Evolutionary conservation across 2,888 invertebrate species (phyloP).

Genomic region (Drosophila gaucha): DNA sequence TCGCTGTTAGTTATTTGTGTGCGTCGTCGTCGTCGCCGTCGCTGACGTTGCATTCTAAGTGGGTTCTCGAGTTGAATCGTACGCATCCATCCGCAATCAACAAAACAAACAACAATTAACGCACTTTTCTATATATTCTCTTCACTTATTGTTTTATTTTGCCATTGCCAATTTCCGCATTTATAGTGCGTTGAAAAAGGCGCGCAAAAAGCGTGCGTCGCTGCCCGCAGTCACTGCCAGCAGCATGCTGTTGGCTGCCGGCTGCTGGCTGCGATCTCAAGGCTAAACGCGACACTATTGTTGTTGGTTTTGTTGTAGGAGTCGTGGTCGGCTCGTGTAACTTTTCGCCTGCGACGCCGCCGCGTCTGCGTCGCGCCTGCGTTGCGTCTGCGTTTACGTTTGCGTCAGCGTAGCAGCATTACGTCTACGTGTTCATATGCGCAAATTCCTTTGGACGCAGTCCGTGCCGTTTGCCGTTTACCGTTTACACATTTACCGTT

Average conservation of each 20-base stretch:
- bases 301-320: constrained; percentile 15
- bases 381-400: constrained; percentile 13
- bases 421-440: constrained; percentile 72
- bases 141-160: neutral
- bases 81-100: constrained; percentile 26
- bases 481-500: constrained; percentile 22
- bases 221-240: constrained; percentile 27
- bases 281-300: constrained; percentile 46
- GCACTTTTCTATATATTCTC: neutral
- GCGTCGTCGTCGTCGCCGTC: constrained; percentile 63
- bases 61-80: constrained; percentile 32
- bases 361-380: constrained; percentile 39
- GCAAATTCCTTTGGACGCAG: constrained; percentile 64
- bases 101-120: constrained; percentile 32
- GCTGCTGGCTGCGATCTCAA: constrained; percentile 47
- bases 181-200: constrained; percentile 30
- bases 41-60: constrained; percentile 71
- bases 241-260: constrained; percentile 2
- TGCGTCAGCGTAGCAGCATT: constrained; percentile 36
- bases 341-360: constrained; percentile 31
- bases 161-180: constrained; percentile 17
- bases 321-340: constrained; percentile 17
- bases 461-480: constrained; percentile 60
- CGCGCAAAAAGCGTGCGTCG: constrained; percentile 39
- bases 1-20: constrained; percentile 78